phyloP scores from a whole-genome alignment of 2,888 invertebrate genomes.

The Ligdia adustata region DNA sequence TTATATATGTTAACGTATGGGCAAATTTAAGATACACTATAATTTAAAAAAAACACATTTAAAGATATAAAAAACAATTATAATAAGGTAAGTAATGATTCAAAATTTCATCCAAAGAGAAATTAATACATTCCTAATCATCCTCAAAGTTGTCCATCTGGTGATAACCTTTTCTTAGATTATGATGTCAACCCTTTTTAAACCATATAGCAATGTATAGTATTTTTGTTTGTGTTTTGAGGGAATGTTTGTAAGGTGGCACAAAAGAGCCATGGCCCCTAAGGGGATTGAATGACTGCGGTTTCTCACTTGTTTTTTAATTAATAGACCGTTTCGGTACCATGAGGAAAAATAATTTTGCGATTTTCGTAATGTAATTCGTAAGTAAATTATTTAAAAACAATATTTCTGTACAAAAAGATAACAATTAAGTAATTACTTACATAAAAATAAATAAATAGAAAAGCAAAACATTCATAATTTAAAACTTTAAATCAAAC shows the following conservation, averaged over 20 bases:
- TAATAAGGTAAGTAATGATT: too few species aligned
- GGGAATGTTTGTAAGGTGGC: conserved; percentile 11
- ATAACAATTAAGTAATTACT: neutral
- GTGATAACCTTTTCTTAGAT: neutral
- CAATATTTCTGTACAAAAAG: too few species aligned
- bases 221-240: neutral
- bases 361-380: neutral
- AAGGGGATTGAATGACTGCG: conserved; percentile 11
- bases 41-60: too few species aligned
- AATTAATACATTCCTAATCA: neutral
- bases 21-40: too few species aligned
- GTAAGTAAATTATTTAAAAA: neutral
- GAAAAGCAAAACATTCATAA: neutral
- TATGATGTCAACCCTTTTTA: conserved; percentile 32
- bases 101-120: too few species aligned
- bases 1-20: too few species aligned
- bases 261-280: conserved; percentile 16
- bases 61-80: too few species aligned
- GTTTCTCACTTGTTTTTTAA: conserved; percentile 15
- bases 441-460: neutral
- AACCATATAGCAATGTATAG: neutral
- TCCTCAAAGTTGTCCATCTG: neutral
- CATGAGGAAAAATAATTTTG: neutral
- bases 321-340: neutral
- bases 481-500: too few species aligned